Conservation (phyloP, 2,888 invertebrate species). For the Patella caerulea region DNA sequence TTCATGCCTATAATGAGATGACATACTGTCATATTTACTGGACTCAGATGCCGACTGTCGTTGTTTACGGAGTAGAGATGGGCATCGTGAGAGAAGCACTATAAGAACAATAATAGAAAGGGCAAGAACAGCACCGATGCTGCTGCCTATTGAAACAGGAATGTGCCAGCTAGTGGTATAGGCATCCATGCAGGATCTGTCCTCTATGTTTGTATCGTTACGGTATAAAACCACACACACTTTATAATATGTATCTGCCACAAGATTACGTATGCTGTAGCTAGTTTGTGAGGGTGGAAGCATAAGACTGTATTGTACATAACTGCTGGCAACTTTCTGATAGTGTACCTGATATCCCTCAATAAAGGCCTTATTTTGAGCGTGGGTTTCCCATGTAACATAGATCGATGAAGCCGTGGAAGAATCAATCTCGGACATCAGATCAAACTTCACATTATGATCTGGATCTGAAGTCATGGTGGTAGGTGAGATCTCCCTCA, state of each 20-base stretch:
- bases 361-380: slow-evolving; percentile 58
- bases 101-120: slow-evolving; percentile 63
- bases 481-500: not conserved
- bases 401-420: slow-evolving; percentile 57
- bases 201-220: slow-evolving; percentile 47
- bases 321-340: slow-evolving; percentile 58
- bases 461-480: slow-evolving; percentile 15
- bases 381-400: slow-evolving; percentile 52
- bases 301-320: slow-evolving; percentile 57
- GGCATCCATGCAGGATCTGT: slow-evolving; percentile 59
- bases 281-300: slow-evolving; percentile 39
- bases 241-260: slow-evolving; percentile 64
- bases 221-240: slow-evolving; percentile 60
- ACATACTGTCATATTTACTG: slow-evolving; percentile 62
- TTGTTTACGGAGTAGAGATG: slow-evolving; percentile 37
- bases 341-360: slow-evolving; percentile 60
- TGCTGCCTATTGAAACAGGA: slow-evolving; percentile 65
- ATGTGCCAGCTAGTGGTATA: slow-evolving; percentile 64
- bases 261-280: slow-evolving; percentile 58
- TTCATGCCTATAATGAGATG: slow-evolving; percentile 51
- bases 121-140: slow-evolving; percentile 63
- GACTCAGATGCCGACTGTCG: slow-evolving; percentile 42
- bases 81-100: slow-evolving; percentile 60
- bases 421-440: slow-evolving; percentile 45
- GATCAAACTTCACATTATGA: slow-evolving; percentile 11